Base-by-base conservation (phyloP, 2,888 invertebrate genomes). In the Molorchus minor region DNA sequence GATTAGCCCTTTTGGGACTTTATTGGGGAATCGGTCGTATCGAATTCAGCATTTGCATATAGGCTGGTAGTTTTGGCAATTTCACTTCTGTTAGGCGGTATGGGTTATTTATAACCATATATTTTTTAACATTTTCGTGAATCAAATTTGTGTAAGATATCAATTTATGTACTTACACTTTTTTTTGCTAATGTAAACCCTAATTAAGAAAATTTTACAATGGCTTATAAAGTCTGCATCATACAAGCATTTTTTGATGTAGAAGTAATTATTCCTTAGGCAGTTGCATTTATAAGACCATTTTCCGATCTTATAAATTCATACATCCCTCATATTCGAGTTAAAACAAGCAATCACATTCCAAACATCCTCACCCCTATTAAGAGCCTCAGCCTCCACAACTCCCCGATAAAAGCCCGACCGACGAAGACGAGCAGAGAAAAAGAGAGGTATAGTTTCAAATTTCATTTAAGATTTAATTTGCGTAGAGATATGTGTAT, bases 381-480 rank as follows among this genome's bases (percentile, higher is more conserved):
- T 12, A 51, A 35, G 35, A 51, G 40, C 20, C 16, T 17, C 5
- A 44, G 29, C 29, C 44, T 13, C 25, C 16, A 44, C 16, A 8
- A 36, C 25, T 40, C 40, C 15, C 15, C 3, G 29, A 38, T 29
- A 49, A 49, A 49, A 21, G 49, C 40, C 16, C 4, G 49, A 25
- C 16, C 4, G 43, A 44, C 20, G 29, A 35, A 35, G 35, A 44
- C 20, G 17, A 44, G 17, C 17, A 16, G 38, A 62, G 70, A 74
- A 69, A 72, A 72, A 72, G 73, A 73, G 65, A 65, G 71, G 66
- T 68, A 71, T 73, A 78, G 79, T 79, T 80, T 81, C 77, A 74
- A 79, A 80, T 80, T 80, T 80, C 79, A 80, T 80, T 81, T 78
- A 79, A 80, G 81, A 81, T 80, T 80, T 78, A 79, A 80, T 80